Percentiles rank a stretch among this genome's conserved stretches.
Conservation (phyloP, 2,797 vertebrate genomes). For the Craterocephalus amniculus region DNA sequence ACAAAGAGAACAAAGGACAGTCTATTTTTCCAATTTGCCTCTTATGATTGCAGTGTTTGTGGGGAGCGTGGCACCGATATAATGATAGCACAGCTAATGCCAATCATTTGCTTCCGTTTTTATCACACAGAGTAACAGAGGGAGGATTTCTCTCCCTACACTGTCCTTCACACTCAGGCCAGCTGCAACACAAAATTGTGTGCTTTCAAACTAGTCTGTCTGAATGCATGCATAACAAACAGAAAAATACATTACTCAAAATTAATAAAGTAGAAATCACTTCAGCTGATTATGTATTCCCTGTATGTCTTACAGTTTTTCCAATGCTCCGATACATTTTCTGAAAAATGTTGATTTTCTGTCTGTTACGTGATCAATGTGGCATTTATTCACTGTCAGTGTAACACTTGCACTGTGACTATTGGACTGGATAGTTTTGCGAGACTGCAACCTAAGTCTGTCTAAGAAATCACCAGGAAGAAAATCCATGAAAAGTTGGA, state of each 20-base stretch:
- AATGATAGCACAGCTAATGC: neutral
- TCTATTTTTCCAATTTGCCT: neutral
- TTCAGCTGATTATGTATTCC: neutral
- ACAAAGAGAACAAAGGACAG: neutral
- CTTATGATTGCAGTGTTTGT: neutral
- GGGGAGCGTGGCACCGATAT: neutral
- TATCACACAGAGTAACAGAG: neutral
- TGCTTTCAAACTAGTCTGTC: no score
- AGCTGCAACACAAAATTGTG: neutral
- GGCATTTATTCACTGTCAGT: neutral
- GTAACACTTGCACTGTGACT: neutral
- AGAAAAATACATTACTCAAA: no score
- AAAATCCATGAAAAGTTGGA: neutral
- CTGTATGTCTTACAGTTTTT: neutral
- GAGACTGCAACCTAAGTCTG: neutral
- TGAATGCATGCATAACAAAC: neutral
- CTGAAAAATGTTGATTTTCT: neutral
- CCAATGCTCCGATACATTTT: neutral
- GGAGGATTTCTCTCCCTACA: neutral
- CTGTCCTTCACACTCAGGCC: neutral
- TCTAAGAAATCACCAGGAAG: neutral
- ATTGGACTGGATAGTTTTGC: neutral
- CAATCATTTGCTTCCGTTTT: neutral
- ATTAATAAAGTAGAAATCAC: no score
- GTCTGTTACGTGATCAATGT: neutral